Evolutionary conservation across 2,113 vertebrate genomes (phyloP), one percentile per base, ranked within the genome.

Genomic region (Centropus bengalensis): DNA sequence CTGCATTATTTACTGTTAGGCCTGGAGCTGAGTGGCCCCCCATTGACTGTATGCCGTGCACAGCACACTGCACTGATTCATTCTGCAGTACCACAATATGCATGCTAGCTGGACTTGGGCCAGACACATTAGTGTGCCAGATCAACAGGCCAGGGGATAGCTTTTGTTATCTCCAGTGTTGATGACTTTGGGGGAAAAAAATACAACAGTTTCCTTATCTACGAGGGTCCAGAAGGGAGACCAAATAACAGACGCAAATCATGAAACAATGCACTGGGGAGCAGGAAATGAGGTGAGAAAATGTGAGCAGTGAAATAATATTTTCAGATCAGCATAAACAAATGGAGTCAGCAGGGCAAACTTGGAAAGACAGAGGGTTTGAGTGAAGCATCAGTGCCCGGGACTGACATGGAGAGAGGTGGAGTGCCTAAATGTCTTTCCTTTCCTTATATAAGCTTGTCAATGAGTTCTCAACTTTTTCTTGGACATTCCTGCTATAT

Each of bases 1-100:
- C 93, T 86, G 89, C 84, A 89, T 95, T 89, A 96, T 96, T 94
- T 96, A 95, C 89, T 95, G 89, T 82, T 49, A 33, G 93, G 73
- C 76, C 76, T 4, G 6, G 88, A 89, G 93, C 88, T 96, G 93
- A 91, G 94, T 91, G 91, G 76, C 88, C 89, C 91, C 88, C 63
- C 93, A 94, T 90, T 95, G 96, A 96, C 85, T 91, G 93, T n/a
- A 75, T 44, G 89, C 89, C 77, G 85, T 81, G 94, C 47, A 40
- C 89, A 74, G 91, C 94, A 97, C 96, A 95, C 91, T 96, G 93
- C 73, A 40, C 56, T 14, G 6, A 94, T 95, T 96, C 95, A 94
- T 80, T 30, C 79, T 40, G 73, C 76, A 28, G 38, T 13, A 13
- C 80, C 1, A 1, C 3, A 10, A 58, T 75, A 85, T 70, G 83